A percentile compares a stretch with the other conserved stretches of the same genome.
These are phyloP conservation scores for Plestiodon gilberti DNA, from an alignment of 2,113 vertebrate genomes.

Conservation along the genomic window DNA sequence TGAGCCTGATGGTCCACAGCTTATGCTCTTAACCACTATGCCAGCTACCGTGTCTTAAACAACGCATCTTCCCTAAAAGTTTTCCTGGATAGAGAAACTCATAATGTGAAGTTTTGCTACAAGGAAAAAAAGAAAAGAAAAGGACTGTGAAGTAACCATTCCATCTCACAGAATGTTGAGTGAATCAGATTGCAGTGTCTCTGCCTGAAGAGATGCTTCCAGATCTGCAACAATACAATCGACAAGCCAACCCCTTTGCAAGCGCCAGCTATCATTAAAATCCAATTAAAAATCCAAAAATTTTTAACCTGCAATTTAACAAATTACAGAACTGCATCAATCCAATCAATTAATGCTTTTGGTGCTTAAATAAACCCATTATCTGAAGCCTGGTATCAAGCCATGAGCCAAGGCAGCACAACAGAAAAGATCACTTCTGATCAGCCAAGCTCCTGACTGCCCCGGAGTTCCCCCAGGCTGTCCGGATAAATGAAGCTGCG, in stretches of 20 bases:
- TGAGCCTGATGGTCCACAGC: not conserved
- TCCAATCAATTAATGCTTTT: not conserved
- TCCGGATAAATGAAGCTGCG: not conserved
- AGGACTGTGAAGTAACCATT: not conserved
- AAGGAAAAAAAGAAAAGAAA: not conserved
- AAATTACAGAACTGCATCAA: not conserved
- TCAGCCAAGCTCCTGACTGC: not conserved
- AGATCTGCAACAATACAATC: not conserved
- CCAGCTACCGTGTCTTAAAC: not conserved
- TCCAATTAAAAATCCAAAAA: not conserved
- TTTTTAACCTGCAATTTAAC: not conserved
- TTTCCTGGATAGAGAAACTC: not conserved
- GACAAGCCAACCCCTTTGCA: not conserved
- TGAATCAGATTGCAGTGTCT: not conserved
- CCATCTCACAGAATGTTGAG: not conserved
- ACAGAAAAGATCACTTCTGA: not conserved
- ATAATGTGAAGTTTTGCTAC: not conserved
- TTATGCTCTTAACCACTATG: not conserved
- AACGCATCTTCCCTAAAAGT: no score
- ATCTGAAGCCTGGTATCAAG: not conserved
- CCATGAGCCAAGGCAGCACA: not conserved
- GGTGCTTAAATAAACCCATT: not conserved
- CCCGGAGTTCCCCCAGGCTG: not conserved
- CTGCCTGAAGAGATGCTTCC: not conserved
- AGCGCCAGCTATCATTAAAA: not conserved